phyloP scores from a whole-genome alignment of 2,797 vertebrate species.

The Momotus momota region DNA sequence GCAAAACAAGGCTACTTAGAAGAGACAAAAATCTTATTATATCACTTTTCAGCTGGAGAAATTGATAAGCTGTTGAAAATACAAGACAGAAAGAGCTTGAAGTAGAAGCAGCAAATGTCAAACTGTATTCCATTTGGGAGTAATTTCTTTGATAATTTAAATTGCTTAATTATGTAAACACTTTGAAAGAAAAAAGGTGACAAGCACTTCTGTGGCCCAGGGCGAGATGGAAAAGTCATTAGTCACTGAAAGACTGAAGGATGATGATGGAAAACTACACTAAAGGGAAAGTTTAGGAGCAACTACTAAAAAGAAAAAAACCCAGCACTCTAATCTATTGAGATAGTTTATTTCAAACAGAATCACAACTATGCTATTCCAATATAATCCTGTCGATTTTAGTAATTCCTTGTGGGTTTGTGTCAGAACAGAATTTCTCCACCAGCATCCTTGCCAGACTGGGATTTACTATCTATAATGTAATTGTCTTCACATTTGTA shows the following conservation, averaged over 20 bases:
- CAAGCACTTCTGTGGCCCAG: not conserved
- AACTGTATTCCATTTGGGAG: not conserved
- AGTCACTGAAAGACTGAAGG: not conserved
- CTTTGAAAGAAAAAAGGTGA: not conserved
- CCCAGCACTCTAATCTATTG: not conserved
- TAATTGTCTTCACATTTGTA: slow-evolving; percentile 42
- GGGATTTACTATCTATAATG: slow-evolving; percentile 40
- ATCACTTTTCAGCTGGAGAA: not conserved
- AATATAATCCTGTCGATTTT: not conserved
- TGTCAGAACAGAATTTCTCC: slow-evolving; percentile 16
- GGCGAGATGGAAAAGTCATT: slow-evolving; percentile 15
- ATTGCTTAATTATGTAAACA: not conserved
- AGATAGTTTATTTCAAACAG: not conserved
- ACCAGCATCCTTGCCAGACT: slow-evolving; percentile 8
- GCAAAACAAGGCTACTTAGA: not conserved
- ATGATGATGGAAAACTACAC: not conserved
- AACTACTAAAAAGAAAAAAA: not conserved
- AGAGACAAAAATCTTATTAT: not conserved
- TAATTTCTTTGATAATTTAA: slow-evolving; percentile 1
- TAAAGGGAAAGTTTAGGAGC: slow-evolving; percentile 10
- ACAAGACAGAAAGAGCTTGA: not conserved
- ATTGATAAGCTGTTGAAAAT: not conserved
- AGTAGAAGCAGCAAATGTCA: not conserved
- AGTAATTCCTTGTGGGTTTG: not conserved
- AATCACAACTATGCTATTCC: not conserved